Conservation (phyloP, 2,888 invertebrate genomes). For the Synergus itoensis region DNA sequence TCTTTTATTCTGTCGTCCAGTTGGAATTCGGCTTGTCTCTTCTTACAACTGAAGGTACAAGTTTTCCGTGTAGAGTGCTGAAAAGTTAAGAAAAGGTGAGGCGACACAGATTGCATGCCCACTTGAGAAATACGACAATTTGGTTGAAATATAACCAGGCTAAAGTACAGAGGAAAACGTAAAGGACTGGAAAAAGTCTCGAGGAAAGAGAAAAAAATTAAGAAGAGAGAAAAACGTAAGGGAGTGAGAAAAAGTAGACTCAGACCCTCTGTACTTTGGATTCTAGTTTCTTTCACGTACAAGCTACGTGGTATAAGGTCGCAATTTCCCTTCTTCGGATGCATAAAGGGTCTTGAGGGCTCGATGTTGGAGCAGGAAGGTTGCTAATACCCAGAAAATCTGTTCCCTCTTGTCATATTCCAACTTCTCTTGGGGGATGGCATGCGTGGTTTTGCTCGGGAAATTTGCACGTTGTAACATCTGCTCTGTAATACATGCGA, state of each 20-base stretch:
- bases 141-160: conserved; percentile 12
- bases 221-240: background rate
- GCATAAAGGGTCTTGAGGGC: conserved; percentile 27
- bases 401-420: conserved; percentile 39
- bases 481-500: conserved; percentile 33
- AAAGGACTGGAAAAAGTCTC: background rate
- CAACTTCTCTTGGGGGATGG: conserved; percentile 37
- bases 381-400: conserved; percentile 41
- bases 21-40: background rate
- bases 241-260: conserved; percentile 16
- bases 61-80: background rate
- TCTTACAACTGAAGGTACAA: background rate
- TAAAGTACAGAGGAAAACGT: conserved; percentile 9
- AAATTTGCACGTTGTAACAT: conserved; percentile 40
- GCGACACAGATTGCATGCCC: conserved; percentile 4
- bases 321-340: conserved; percentile 15
- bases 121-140: conserved; percentile 23
- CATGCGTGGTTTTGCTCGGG: conserved; percentile 36
- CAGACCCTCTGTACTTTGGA: conserved; percentile 15
- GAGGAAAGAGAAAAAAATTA: background rate
- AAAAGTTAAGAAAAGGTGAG: background rate
- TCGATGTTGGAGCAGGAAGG: conserved; percentile 31
- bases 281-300: conserved; percentile 34
- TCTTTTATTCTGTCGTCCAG: background rate
- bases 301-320: conserved; percentile 22